A percentile compares a stretch with the other conserved stretches of the same genome.
phyloP scores from a whole-genome alignment of 2,797 vertebrate species.

The Lycodopsis pacificus region DNA sequence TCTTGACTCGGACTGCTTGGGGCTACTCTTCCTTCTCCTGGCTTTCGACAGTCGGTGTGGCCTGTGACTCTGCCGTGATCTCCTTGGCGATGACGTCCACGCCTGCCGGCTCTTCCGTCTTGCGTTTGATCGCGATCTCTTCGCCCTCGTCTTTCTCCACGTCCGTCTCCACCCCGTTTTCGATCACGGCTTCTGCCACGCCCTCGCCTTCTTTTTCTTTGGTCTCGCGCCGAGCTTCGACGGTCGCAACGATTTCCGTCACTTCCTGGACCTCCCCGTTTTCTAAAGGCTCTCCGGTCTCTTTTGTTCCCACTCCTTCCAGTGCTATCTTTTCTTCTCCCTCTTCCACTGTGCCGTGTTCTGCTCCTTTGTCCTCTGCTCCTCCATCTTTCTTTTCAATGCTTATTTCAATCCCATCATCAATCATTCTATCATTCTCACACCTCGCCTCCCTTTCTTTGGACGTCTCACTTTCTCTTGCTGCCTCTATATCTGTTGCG shows the following conservation, averaged over 20 bases:
- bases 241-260: constrained; percentile 37
- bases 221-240: constrained; percentile 56
- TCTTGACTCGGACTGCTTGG: constrained; percentile 23
- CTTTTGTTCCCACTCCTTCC: constrained; percentile 36
- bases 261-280: constrained; percentile 40
- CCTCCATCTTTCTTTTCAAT: constrained; percentile 47
- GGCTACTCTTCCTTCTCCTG: constrained; percentile 61
- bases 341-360: constrained; percentile 27
- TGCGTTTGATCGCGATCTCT: constrained; percentile 19
- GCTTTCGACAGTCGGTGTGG: constrained; percentile 45
- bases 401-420: constrained; percentile 55
- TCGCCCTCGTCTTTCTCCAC: constrained; percentile 52
- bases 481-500: constrained; percentile 18
- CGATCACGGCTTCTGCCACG: constrained; percentile 46
- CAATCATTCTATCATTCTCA: constrained; percentile 50
- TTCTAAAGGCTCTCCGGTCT: constrained; percentile 39
- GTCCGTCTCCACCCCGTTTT: constrained; percentile 71
- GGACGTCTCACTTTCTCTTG: constrained; percentile 29
- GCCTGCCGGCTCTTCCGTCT: constrained; percentile 39
- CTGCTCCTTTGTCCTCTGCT: constrained; percentile 42
- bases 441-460: constrained; percentile 40
- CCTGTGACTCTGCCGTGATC: constrained; percentile 29
- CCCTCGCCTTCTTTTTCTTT: constrained; percentile 49
- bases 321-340: constrained; percentile 23
- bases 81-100: constrained; percentile 57